A percentile compares a stretch with the other conserved stretches of the same genome.
Evolutionary conservation across 1,140 invertebrate genomes (phyloP).

Genomic region (Caerostris extrusa): DNA sequence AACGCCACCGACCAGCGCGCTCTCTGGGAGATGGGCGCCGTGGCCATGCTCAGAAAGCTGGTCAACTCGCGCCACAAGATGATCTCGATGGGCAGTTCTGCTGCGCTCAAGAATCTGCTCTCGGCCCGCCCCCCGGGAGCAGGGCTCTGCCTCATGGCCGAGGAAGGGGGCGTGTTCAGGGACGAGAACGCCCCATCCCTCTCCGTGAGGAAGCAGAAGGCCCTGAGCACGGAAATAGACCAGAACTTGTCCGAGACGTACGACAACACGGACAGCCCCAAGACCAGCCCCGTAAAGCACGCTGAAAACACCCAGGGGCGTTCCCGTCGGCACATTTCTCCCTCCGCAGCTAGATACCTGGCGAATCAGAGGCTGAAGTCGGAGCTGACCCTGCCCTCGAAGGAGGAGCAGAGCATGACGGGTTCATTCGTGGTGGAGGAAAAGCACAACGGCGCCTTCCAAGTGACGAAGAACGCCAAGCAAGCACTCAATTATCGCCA

Average conservation of each 20-base stretch:
- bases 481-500: slow-evolving; percentile 24
- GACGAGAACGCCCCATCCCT: slow-evolving; percentile 86
- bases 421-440: slow-evolving; percentile 58
- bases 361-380: slow-evolving; percentile 39
- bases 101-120: slow-evolving; percentile 95
- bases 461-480: slow-evolving; percentile 65
- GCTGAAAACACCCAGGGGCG: not conserved
- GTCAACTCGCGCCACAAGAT: slow-evolving; percentile 98
- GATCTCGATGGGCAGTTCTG: slow-evolving; percentile 98
- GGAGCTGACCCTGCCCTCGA: slow-evolving; percentile 48
- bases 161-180: slow-evolving; percentile 16
- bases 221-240: slow-evolving; percentile 93
- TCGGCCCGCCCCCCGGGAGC: slow-evolving; percentile 87
- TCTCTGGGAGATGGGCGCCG: slow-evolving; percentile 95
- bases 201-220: slow-evolving; percentile 91
- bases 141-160: slow-evolving; percentile 63
- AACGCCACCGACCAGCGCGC: slow-evolving; percentile 93
- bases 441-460: slow-evolving; percentile 72
- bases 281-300: slow-evolving; percentile 80
- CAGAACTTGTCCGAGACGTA: slow-evolving; percentile 93
- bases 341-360: slow-evolving; percentile 53
- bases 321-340: slow-evolving; percentile 48
- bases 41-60: slow-evolving; percentile 95
- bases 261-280: slow-evolving; percentile 91
- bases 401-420: not conserved